Percentiles rank a stretch among this genome's conserved stretches.
Conservation (phyloP, 2,888 invertebrate species). For the Lissonota sp. region DNA sequence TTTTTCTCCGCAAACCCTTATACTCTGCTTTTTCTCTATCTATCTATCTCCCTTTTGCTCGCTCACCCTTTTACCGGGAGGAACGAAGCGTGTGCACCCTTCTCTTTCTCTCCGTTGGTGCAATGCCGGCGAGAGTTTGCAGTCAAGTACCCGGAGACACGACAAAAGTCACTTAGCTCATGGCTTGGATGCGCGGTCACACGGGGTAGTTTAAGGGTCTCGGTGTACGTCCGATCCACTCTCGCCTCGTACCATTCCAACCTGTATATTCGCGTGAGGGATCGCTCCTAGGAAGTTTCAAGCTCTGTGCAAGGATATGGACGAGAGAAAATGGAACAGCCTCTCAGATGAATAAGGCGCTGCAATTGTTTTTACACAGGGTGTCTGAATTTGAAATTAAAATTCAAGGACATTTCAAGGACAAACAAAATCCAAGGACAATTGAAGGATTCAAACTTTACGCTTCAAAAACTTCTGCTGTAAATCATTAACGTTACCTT, state of each 20-base stretch:
- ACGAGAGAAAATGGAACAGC: too few relatives aligned
- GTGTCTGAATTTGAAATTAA: too few relatives aligned
- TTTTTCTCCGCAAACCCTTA: too few relatives aligned
- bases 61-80: conserved; percentile 40
- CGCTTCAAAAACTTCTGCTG: too few relatives aligned
- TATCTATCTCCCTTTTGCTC: conserved; percentile 56
- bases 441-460: too few relatives aligned
- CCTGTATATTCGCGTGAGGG: conserved; percentile 6
- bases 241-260: conserved; percentile 28
- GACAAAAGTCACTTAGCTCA: conserved; percentile 78
- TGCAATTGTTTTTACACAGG: too few relatives aligned
- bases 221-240: conserved; percentile 63
- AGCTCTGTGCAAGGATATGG: too few relatives aligned
- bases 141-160: conserved; percentile 74
- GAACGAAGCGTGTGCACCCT: conserved; percentile 5
- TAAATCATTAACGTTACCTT: too few relatives aligned
- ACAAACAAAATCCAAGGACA: too few relatives aligned
- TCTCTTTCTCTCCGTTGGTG: conserved; percentile 47
- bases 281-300: conserved; percentile 2
- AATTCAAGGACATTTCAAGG: too few relatives aligned
- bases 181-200: conserved; percentile 25
- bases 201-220: conserved; percentile 65
- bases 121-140: not conserved
- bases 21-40: not conserved
- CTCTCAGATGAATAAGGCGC: too few relatives aligned